These are phyloP conservation scores for Ips typographus DNA, from an alignment of 1,140 invertebrate species.

Conservation along the genomic window DNA sequence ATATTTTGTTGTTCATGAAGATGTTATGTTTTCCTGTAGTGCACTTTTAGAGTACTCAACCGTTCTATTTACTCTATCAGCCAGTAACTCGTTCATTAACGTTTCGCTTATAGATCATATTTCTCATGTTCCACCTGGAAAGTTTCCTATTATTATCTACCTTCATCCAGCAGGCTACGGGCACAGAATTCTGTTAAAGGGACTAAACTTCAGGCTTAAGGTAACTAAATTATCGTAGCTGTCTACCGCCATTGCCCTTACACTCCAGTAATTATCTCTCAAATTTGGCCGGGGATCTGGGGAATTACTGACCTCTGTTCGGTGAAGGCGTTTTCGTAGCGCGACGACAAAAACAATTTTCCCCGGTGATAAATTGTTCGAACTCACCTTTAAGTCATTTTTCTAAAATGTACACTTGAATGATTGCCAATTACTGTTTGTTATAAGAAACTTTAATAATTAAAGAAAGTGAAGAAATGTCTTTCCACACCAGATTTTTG, in stretches of 20 bases:
- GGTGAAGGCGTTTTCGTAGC: constrained; percentile 30
- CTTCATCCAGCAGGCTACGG: constrained; percentile 6
- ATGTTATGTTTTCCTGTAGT: constrained; percentile 7
- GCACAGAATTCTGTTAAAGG: constrained; percentile 27
- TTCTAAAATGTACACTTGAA: too few relatives aligned
- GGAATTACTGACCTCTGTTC: constrained; percentile 45
- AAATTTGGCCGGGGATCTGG: constrained; percentile 51
- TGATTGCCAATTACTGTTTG: too few relatives aligned
- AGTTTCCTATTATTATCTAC: constrained; percentile 13
- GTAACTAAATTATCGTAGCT: constrained; percentile 47
- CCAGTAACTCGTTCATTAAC: neutral
- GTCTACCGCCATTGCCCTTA: constrained; percentile 42
- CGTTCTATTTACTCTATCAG: neutral
- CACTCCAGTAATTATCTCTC: constrained; percentile 52
- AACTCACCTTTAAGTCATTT: too few relatives aligned
- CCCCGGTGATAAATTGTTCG: neutral
- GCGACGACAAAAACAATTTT: constrained; percentile 35
- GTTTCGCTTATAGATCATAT: neutral
- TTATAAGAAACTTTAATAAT: too few relatives aligned
- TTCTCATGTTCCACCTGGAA: constrained; percentile 6
- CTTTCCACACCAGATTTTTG: too few relatives aligned
- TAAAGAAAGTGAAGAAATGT: too few relatives aligned
- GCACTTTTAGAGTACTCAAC: too few relatives aligned
- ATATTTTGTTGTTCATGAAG: constrained; percentile 13
- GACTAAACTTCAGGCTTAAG: constrained; percentile 35